Evolutionary conservation across 2,888 invertebrate genomes (phyloP).

Genomic region (Xestia sexstrigata): DNA sequence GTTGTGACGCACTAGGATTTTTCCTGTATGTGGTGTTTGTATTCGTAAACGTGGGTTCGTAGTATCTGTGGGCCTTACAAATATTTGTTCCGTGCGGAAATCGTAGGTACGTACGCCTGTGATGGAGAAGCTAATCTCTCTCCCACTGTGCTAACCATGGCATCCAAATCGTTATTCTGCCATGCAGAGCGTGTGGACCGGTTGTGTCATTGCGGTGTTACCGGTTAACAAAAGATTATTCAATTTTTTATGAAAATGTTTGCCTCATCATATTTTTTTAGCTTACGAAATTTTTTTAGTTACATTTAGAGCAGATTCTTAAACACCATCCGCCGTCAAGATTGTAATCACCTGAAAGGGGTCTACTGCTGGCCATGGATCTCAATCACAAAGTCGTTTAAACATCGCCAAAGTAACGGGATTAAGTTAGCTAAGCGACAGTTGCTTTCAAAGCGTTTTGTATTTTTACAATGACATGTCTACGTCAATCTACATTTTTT

Average conservation of each 20-base stretch:
- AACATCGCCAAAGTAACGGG: neutral
- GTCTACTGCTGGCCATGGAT: neutral
- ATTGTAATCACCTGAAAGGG: neutral
- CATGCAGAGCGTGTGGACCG: neutral
- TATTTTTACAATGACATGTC: neutral
- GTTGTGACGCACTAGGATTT: neutral
- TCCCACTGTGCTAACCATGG: neutral
- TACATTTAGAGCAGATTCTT: neutral
- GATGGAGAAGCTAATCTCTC: neutral
- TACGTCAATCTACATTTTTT: neutral
- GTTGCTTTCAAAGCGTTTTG: neutral
- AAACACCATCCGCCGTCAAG: neutral
- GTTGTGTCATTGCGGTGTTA: neutral
- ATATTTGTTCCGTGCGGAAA: constrained; percentile 25
- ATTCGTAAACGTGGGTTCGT: neutral
- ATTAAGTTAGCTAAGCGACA: neutral
- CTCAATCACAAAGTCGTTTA: neutral
- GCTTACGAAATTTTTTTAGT: neutral
- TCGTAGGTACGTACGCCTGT: constrained; percentile 8
- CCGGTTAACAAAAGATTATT: neutral
- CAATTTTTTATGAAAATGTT: neutral
- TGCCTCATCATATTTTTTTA: neutral
- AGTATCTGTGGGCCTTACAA: neutral
- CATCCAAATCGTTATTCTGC: neutral
- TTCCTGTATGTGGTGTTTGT: neutral